These are phyloP conservation scores for Holothuria glaberrima DNA, from an alignment of 35 echinoderm and acorn worm genomes.

Conservation along the genomic window DNA sequence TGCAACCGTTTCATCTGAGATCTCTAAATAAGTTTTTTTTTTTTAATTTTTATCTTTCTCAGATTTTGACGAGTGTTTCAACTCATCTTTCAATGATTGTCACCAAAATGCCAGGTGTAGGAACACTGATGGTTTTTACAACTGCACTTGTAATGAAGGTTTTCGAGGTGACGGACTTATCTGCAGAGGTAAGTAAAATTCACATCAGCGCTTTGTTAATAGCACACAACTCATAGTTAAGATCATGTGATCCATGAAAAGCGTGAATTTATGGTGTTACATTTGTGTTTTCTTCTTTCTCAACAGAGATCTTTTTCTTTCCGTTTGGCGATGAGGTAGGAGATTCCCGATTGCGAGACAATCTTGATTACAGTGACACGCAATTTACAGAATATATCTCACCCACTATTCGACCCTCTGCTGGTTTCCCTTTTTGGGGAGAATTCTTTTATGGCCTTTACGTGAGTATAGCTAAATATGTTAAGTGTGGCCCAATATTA, in stretches of 20 bases:
- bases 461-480: slow-evolving; percentile 54
- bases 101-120: slow-evolving; percentile 35
- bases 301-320: slow-evolving; percentile 76
- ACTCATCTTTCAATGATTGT: slow-evolving; percentile 46
- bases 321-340: slow-evolving; percentile 55
- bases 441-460: slow-evolving; percentile 74
- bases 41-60: no score
- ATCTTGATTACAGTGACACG: slow-evolving; percentile 38
- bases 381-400: slow-evolving; percentile 65
- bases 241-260: no score
- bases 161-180: slow-evolving; percentile 47
- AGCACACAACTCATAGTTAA: no score
- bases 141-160: slow-evolving; percentile 54
- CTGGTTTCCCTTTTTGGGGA: slow-evolving; percentile 74
- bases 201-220: no score
- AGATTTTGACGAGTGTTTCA: slow-evolving; percentile 60
- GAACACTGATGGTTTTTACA: slow-evolving; percentile 41
- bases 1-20: no score
- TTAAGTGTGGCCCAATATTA: no score
- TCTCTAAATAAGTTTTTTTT: no score
- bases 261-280: no score
- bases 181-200: slow-evolving; percentile 23
- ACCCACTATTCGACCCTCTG: slow-evolving; percentile 64
- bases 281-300: not conserved
- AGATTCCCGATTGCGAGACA: slow-evolving; percentile 37